Percentiles rank a stretch among this genome's conserved stretches.
Evolutionary conservation across 2,888 invertebrate species (phyloP).

Genomic region (Macaria notata): DNA sequence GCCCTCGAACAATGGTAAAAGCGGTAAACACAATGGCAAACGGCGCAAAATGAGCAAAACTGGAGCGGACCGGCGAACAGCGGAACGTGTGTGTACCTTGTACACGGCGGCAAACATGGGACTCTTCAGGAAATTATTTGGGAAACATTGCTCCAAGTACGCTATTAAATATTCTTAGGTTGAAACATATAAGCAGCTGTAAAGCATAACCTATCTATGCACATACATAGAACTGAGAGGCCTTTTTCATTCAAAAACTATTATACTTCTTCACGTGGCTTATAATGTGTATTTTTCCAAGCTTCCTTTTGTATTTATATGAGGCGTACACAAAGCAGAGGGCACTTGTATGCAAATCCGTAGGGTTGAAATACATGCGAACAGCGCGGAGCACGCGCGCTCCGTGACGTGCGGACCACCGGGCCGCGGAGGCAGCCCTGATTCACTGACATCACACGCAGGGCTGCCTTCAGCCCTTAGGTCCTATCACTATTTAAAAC

Average conservation of each 20-base stretch:
- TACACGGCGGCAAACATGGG: too few species aligned
- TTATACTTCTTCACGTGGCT: constrained; percentile 7
- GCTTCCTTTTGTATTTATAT: constrained; percentile 29
- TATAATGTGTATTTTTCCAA: constrained; percentile 7
- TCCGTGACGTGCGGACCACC: constrained; percentile 76
- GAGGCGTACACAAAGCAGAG: constrained; percentile 24
- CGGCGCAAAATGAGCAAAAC: constrained; percentile 73
- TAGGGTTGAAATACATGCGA: constrained; percentile 69
- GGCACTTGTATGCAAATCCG: constrained; percentile 63
- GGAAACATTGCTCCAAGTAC: too few species aligned
- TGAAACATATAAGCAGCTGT: too few species aligned
- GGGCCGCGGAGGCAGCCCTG: constrained; percentile 74
- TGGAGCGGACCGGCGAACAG: constrained; percentile 30
- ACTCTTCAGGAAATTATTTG: too few species aligned
- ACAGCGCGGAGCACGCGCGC: constrained; percentile 69
- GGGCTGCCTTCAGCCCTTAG: constrained; percentile 48
- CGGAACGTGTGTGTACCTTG: constrained; percentile 10
- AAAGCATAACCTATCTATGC: too few species aligned
- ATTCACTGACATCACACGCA: constrained; percentile 64
- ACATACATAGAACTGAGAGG: too few species aligned
- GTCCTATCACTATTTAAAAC: too few species aligned
- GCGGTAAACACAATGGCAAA: constrained; percentile 78
- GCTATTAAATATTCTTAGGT: too few species aligned
- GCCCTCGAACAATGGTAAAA: constrained; percentile 77
- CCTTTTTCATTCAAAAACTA: neutral